Evolutionary conservation across 1,140 invertebrate species (phyloP), one percentile per base, ranked within the genome.

Genomic region (Gonatopus flavifemur): DNA sequence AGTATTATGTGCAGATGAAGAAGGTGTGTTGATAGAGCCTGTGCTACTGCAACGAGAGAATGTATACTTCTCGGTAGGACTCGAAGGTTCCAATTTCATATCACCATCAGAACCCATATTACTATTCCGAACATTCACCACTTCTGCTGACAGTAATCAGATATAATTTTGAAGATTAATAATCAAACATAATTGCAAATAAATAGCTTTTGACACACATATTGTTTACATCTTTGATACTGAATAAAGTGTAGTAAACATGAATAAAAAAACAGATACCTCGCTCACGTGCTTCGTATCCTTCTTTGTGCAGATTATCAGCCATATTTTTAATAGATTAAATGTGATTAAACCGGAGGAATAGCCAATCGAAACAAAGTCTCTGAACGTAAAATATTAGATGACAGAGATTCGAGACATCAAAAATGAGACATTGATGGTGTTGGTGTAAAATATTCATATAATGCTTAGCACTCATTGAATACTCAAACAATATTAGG

Each of bases 1-100:
- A 75, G 90, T 87, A 71, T 93, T 93, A 61, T 92, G 90, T 44
- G 90, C 89, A 15, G 90, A 93, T 10, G 90, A 92, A 28, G 88
- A 88, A 18, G 89, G 84, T 4, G 89, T 90, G 66, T 90, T 86
- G 31, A 91, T 84, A 42, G 91, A 93, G 21, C 89, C 89, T 58
- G 87, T 89, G 67, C 90, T 92, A 58, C 87, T 90, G 69, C 89
- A 90, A 28, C 90, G 81, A 43, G 89, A 88, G 77, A 91, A 93
- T 38, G 85, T 83, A 47, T 81, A 81, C 33, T 77, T 77, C 33
- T 85, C 83, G 9, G 82, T 83, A 30, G 87, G 86, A 74, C 86
- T 88, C 4, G 83, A 80, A 35, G 83, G 83, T 61, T 87, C 85
- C 42, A 82, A 46, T 66, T 86, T 87, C 68, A 84, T 81, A 49